Evolutionary conservation across 2,113 vertebrate species (phyloP).

Genomic region (Nibea coibor): DNA sequence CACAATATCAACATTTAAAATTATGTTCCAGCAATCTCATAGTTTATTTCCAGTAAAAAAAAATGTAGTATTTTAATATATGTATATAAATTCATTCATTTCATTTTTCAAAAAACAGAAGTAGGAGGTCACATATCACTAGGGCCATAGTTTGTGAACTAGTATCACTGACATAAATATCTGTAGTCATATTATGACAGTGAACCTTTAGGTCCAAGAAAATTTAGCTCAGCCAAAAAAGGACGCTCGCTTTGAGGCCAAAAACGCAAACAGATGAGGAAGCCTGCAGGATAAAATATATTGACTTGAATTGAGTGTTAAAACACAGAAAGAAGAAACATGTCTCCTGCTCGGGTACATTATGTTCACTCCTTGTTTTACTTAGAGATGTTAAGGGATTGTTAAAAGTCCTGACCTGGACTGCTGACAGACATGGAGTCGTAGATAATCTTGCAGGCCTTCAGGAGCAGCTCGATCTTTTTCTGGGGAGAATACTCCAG

Average conservation of each 20-base stretch:
- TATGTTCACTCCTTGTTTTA: neutral
- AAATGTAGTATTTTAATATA: too few relatives aligned
- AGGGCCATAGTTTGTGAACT: too few relatives aligned
- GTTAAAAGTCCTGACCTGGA: slow-evolving; percentile 84
- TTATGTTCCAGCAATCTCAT: too few relatives aligned
- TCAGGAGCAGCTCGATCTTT: slow-evolving; percentile 93
- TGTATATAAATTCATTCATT: too few relatives aligned
- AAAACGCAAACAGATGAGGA: neutral
- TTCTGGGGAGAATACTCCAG: slow-evolving; percentile 96
- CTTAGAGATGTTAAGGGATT: neutral
- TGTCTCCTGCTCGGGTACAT: neutral
- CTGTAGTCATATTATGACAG: neutral
- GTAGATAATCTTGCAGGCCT: slow-evolving; percentile 98
- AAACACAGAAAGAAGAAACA: neutral
- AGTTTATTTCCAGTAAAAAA: too few relatives aligned
- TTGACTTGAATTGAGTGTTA: neutral
- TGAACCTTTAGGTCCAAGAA: neutral
- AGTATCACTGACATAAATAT: too few relatives aligned
- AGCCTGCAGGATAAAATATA: neutral
- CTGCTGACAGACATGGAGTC: slow-evolving; percentile 94
- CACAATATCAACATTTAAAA: too few relatives aligned
- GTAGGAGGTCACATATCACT: too few relatives aligned
- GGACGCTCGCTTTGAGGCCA: neutral
- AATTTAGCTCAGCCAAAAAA: neutral
- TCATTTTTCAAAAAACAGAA: too few relatives aligned